Conservation (phyloP, 1,140 invertebrate species). For the Trichomalopsis sarcophagae region DNA sequence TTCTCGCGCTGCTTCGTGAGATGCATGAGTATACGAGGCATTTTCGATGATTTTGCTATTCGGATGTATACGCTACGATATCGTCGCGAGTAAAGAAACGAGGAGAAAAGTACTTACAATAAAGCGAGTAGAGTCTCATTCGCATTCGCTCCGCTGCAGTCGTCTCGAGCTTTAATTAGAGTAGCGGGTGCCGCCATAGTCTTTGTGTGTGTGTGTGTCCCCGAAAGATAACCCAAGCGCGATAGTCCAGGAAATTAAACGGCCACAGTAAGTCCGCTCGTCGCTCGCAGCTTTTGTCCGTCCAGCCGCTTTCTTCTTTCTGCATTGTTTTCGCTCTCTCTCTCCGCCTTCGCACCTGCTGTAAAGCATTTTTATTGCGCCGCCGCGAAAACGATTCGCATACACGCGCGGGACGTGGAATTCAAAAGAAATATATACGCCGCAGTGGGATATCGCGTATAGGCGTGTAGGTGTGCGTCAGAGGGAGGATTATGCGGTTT, state of each 20-base stretch:
- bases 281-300: not conserved
- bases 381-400: not conserved
- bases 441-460: not conserved
- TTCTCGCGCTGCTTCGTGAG: not conserved
- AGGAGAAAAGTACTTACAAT: not conserved
- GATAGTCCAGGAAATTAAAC: conserved; percentile 44
- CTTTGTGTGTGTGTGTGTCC: not conserved
- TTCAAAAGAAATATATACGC: not conserved
- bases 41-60: not conserved
- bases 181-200: not conserved
- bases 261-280: not conserved
- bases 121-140: not conserved
- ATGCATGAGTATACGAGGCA: not conserved
- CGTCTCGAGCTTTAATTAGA: conserved; percentile 36
- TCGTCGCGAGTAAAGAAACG: too few species aligned
- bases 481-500: conserved; percentile 16
- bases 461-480: not conserved
- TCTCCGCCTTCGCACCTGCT: not conserved
- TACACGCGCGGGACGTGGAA: not conserved
- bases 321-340: conserved; percentile 34
- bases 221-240: not conserved
- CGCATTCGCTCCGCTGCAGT: not conserved
- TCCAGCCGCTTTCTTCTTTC: not conserved
- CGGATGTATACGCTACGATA: too few species aligned
- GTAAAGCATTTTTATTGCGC: conserved; percentile 47